Evolutionary conservation across 2,113 vertebrate genomes (phyloP).

Genomic region (Salvelinus sp.): DNA sequence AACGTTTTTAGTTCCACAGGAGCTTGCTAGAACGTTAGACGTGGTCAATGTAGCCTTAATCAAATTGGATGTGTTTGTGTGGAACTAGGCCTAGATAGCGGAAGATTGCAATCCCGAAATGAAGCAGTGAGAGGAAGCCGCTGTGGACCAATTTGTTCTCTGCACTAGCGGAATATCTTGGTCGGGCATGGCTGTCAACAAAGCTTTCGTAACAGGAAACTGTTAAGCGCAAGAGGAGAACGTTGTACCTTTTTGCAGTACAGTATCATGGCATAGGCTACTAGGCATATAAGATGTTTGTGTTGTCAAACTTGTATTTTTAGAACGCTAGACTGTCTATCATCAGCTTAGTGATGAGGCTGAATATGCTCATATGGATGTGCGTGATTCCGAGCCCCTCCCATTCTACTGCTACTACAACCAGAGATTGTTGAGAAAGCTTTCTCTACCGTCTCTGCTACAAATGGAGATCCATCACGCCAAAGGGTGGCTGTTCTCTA

Average conservation of each 20-base stretch:
- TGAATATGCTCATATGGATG: no score
- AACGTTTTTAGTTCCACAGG: no score
- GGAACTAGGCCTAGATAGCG: not conserved
- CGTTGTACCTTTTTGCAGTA: not conserved
- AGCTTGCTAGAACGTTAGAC: not conserved
- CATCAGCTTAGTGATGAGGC: no score
- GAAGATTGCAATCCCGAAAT: not conserved
- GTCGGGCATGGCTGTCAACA: slow-evolving; percentile 3
- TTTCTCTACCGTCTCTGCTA: no score
- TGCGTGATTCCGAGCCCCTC: no score
- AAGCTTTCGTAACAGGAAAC: slow-evolving; percentile 11
- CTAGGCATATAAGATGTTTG: no score
- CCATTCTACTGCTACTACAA: no score
- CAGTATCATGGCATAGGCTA: not conserved
- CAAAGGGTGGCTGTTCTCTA: not conserved
- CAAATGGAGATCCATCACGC: not conserved
- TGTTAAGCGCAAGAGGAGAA: not conserved
- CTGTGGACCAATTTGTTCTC: not conserved
- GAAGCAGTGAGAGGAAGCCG: not conserved
- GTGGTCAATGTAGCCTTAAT: not conserved
- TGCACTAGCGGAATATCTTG: not conserved
- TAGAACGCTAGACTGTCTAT: no score
- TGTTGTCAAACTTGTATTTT: no score
- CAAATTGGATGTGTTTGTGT: not conserved
- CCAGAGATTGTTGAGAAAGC: no score